Conservation (phyloP, 1,140 invertebrate species). For the Apis dorsata region DNA sequence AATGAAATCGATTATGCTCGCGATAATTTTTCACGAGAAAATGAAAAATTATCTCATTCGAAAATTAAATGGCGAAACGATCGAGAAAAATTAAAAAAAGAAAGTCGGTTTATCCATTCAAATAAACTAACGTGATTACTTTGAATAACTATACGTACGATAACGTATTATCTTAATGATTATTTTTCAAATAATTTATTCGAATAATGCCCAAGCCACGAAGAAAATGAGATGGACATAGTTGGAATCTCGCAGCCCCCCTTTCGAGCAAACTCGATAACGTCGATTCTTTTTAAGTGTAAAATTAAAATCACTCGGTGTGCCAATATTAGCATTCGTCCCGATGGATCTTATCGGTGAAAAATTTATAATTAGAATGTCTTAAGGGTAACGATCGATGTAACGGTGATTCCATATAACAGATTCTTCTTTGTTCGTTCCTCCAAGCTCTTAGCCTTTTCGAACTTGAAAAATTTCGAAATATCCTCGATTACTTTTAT, state of each 20-base stretch:
- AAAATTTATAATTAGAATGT: conserved; percentile 48
- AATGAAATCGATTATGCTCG: not conserved
- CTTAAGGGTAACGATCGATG: not conserved
- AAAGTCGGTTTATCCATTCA: not conserved
- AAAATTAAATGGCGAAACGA: too few species aligned
- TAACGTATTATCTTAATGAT: too few species aligned
- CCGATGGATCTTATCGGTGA: conserved; percentile 26
- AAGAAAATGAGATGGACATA: conserved; percentile 21
- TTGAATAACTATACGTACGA: too few species aligned
- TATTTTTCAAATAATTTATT: too few species aligned
- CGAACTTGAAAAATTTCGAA: not conserved
- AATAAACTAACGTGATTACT: too few species aligned
- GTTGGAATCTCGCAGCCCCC: conserved; percentile 31
- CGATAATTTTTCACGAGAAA: conserved; percentile 18
- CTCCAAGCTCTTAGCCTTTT: too few species aligned
- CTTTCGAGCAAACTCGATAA: conserved; percentile 53
- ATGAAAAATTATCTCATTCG: too few species aligned
- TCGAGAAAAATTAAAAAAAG: not conserved
- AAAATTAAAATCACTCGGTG: conserved; percentile 60
- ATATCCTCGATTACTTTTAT: not conserved
- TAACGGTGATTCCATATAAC: not conserved
- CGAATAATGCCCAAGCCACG: too few species aligned
- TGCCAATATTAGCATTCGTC: conserved; percentile 50
- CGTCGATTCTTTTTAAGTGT: conserved; percentile 53
- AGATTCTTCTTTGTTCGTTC: not conserved